Conservation (phyloP, 2,888 invertebrate species). For the Apamea crenata region DNA sequence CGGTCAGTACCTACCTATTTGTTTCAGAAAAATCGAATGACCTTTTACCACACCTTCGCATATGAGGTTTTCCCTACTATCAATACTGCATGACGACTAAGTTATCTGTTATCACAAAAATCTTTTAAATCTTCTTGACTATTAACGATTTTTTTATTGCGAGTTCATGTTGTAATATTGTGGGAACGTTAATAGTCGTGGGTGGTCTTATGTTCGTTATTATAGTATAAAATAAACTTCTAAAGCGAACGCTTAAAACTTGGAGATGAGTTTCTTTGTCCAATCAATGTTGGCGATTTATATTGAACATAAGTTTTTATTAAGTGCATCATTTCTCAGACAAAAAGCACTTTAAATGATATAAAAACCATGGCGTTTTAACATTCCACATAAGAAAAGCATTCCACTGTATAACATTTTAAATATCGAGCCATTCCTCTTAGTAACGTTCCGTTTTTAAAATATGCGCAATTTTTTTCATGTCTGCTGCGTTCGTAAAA, state of each 20-base stretch:
- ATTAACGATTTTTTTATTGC: constrained; percentile 42
- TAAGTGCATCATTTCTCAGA: neutral
- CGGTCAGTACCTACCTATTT: neutral
- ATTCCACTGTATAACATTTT: constrained; percentile 12
- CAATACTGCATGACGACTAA: neutral
- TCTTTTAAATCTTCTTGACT: constrained; percentile 16
- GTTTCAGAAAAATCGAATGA: constrained; percentile 8
- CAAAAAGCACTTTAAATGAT: constrained; percentile 19
- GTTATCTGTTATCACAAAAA: constrained; percentile 20
- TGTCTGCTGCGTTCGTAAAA: constrained; percentile 43
- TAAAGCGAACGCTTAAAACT: constrained; percentile 35
- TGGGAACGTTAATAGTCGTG: constrained; percentile 46
- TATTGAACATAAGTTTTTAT: constrained; percentile 8
- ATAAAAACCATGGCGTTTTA: neutral
- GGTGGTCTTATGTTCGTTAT: constrained; percentile 56
- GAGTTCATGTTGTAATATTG: constrained; percentile 49
- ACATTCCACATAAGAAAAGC: constrained; percentile 2
- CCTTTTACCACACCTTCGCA: neutral
- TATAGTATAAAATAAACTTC: constrained; percentile 37
- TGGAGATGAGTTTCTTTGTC: constrained; percentile 53
- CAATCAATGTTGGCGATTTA: constrained; percentile 45
- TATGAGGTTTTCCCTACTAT: neutral
- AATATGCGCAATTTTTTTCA: constrained; percentile 42
- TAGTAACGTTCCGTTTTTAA: constrained; percentile 27
- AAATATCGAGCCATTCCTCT: constrained; percentile 25